Evolutionary conservation across 2,888 invertebrate species (phyloP).

Genomic region (Eurytoma californica): DNA sequence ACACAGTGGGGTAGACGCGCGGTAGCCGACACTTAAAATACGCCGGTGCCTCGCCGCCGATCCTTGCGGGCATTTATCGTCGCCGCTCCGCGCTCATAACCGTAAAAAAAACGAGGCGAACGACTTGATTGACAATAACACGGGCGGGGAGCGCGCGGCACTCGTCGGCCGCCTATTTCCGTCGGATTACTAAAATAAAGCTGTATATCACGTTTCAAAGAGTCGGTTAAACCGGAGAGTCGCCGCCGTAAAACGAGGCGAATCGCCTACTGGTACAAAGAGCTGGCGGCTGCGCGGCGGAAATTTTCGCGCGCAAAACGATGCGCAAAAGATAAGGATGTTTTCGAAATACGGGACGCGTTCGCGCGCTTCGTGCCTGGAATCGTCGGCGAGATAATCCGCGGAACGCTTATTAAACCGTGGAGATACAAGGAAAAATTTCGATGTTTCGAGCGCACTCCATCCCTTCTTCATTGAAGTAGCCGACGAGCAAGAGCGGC

Average conservation of each 20-base stretch:
- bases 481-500: neutral
- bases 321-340: neutral
- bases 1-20: neutral
- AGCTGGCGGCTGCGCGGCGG: conserved; percentile 2
- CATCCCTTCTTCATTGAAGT: neutral
- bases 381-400: no score
- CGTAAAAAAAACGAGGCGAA: neutral
- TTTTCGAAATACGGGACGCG: neutral
- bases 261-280: neutral
- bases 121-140: conserved; percentile 36
- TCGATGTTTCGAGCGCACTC: no score
- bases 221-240: conserved; percentile 40
- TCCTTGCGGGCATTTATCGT: neutral
- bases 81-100: neutral
- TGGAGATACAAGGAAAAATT: no score
- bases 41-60: neutral
- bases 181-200: conserved; percentile 49
- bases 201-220: conserved; percentile 53
- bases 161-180: conserved; percentile 26
- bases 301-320: neutral
- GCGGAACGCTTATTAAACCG: no score
- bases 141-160: neutral
- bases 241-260: neutral
- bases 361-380: no score
- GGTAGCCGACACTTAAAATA: conserved; percentile 20